Base-by-base conservation (phyloP, 1,140 invertebrate species). In the Brachionus koreanus region DNA sequence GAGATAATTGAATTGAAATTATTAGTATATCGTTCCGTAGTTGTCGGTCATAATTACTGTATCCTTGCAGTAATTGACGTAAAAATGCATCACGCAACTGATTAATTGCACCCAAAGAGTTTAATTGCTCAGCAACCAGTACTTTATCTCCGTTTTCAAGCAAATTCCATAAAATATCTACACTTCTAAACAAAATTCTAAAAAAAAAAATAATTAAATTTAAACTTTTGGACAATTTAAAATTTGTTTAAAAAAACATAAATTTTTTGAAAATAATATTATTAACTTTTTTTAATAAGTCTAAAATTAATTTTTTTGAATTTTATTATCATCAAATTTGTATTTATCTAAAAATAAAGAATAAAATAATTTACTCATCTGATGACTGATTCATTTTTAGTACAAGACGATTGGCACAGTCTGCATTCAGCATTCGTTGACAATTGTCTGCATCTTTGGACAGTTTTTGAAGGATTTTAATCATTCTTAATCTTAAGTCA, bases 151-250 rank as follows among this genome's bases (percentile, higher is more conserved):
- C 87, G 83, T 86, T 84, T 82, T 88, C 86, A 72, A 89, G 76
- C 29, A 89, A 82, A 81, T 89, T 89, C 88, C 88, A 89, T 9
- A 88, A 69, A 39, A 87, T 87, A 39, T 89, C 87, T 10, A 86
- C 85, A 16, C 87, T 87, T 25, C 87, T 84, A 83, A 89, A 88
- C 83, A 89, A 69, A 7, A 88, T 83, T 42, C 79, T 82, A 12
- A 13, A 35, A 67, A 67, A 42, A n/a, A n/a, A n/a, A n/a, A n/a
- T n/a, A n/a, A 23, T 29, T 35, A 35, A 43, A 29, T 57, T 1
- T 29, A 16, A 77, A 35, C 3, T 23, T 46, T 23, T 57, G 9
- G 35, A 10, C 29, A 61, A 1, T 37, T 46, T 61, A 10, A 79
- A 29, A 16, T 65, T 35, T 25, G 63, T 1, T n/a, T 12, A 29